Percentiles rank a stretch among this genome's conserved stretches.
Evolutionary conservation across 2,797 vertebrate genomes (phyloP).

Genomic region (Phrynocephalus forsythii): DNA sequence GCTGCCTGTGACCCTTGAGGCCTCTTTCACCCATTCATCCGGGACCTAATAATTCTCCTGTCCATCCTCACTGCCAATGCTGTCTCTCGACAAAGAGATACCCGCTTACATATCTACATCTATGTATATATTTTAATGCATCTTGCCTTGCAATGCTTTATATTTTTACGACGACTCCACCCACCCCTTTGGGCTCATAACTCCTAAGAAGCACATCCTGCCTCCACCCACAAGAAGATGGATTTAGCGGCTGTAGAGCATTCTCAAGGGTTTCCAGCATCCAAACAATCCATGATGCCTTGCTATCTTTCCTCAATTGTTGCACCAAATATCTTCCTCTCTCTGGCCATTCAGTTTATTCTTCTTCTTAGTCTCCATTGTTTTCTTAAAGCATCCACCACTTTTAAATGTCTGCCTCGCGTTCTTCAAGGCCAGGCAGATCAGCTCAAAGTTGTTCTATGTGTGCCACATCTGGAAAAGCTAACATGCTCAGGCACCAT

Average conservation of each 20-base stretch:
- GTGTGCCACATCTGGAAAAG: not conserved
- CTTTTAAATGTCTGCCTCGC: not conserved
- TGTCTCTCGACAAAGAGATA: not conserved
- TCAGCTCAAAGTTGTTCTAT: not conserved
- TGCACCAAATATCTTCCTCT: not conserved
- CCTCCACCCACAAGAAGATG: not conserved
- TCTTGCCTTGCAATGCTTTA: not conserved
- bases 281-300: not conserved
- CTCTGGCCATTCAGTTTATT: not conserved
- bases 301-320: not conserved
- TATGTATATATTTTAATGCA: no score
- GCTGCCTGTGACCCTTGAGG: no score
- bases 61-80: not conserved
- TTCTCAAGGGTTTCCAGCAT: not conserved
- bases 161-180: not conserved
- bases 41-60: no score
- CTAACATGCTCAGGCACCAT: not conserved
- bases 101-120: not conserved
- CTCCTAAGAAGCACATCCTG: conserved; percentile 1
- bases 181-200: not conserved
- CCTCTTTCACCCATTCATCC: no score
- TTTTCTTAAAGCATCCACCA: not conserved
- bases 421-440: not conserved
- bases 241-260: not conserved
- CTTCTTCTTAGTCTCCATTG: not conserved